phyloP scores from a whole-genome alignment of 2,113 vertebrate species.

The Proterorhinus semilunaris region DNA sequence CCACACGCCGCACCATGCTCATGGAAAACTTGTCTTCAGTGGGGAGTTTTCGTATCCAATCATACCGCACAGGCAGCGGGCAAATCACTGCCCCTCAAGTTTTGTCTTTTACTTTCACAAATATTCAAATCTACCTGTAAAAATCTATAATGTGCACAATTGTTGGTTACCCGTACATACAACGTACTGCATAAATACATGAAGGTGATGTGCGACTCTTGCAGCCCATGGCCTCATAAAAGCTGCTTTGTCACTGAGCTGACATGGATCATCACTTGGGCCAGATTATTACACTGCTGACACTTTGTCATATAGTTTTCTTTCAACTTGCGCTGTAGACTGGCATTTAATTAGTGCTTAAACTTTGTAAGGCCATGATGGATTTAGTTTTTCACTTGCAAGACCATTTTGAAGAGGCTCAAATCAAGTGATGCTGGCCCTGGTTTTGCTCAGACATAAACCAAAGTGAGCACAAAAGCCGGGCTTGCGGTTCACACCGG shows the following conservation, averaged over 20 bases:
- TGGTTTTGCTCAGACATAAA: conserved; percentile 12
- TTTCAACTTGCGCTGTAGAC: conserved; percentile 39
- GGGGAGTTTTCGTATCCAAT: conserved; percentile 44
- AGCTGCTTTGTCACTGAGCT: conserved; percentile 60
- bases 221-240: conserved; percentile 19
- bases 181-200: too few species aligned
- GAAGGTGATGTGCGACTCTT: too few species aligned
- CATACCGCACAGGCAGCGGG: conserved; percentile 15
- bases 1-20: conserved; percentile 65
- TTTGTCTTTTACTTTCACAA: too few species aligned
- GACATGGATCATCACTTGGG: conserved; percentile 20
- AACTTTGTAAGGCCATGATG: not conserved
- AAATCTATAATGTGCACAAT: too few species aligned
- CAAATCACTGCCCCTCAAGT: not conserved
- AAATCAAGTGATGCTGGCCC: not conserved
- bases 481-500: conserved; percentile 2
- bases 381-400: not conserved
- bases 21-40: conserved; percentile 65
- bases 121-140: too few species aligned
- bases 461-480: conserved; percentile 25
- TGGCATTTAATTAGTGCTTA: conserved; percentile 21
- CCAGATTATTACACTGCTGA: conserved; percentile 37
- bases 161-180: too few species aligned
- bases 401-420: not conserved
- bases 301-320: conserved; percentile 41